phyloP scores from a whole-genome alignment of 2,797 vertebrate genomes.

The Myotis planiceps region DNA sequence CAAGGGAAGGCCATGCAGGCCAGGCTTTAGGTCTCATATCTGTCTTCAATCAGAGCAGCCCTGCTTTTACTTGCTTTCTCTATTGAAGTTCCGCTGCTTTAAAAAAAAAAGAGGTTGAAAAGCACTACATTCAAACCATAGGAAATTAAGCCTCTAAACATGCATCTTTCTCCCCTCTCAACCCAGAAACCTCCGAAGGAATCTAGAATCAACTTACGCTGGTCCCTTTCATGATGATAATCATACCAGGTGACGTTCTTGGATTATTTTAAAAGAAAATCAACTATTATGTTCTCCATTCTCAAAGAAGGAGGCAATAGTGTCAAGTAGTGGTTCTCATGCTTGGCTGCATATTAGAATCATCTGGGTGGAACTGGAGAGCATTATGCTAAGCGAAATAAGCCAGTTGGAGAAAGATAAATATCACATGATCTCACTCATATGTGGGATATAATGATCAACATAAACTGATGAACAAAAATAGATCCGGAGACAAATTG shows the following conservation, averaged over 20 bases:
- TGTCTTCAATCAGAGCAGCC: neutral
- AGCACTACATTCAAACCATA: neutral
- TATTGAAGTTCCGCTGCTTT: neutral
- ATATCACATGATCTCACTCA: too few relatives aligned
- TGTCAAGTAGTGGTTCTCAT: neutral
- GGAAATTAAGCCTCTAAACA: neutral
- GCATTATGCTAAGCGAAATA: too few relatives aligned
- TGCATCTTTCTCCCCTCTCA: neutral
- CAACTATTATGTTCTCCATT: neutral
- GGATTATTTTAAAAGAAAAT: slow-evolving; percentile 31
- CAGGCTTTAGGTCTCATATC: neutral
- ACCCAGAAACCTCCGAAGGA: slow-evolving; percentile 24
- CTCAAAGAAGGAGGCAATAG: neutral
- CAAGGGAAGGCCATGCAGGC: neutral
- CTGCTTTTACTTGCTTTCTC: neutral
- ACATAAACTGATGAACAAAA: too few relatives aligned
- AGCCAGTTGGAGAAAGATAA: too few relatives aligned
- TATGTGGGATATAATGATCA: too few relatives aligned
- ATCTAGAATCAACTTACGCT: neutral
- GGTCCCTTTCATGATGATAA: neutral
- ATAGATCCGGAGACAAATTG: too few relatives aligned
- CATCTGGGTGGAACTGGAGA: neutral
- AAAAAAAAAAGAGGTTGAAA: neutral
- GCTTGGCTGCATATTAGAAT: neutral
- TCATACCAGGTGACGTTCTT: neutral